Evolutionary conservation across 2,797 vertebrate species (phyloP), one percentile per base, ranked within the genome.

Genomic region (Mareca penelope): DNA sequence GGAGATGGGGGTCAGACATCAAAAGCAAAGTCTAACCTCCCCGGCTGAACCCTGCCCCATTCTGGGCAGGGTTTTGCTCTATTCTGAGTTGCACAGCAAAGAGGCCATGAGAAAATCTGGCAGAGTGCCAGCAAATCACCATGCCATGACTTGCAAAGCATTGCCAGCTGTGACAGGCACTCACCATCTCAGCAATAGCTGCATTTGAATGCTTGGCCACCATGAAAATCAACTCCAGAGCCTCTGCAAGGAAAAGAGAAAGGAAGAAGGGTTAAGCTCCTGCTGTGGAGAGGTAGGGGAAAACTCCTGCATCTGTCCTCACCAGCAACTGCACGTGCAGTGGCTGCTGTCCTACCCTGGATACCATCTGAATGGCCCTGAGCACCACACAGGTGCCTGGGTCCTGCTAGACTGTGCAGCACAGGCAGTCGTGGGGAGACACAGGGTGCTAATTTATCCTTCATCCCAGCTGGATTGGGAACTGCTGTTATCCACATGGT

Each of bases 201-300:
- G 97, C 98, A 17, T 99, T 99, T 17, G 98, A 99, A 96, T 99
- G 98, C 29, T 97, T 98, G 37, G 98, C 98, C 6, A 98, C 99
- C 70, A 97, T 98, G 95, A 98, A 98, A 95, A 99, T 98, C 67
- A 98, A 97, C 94, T 98, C 96, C 77, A 99, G 96, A 19, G 98
- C 98, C 89, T 98, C 98, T 99, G 97, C 61, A 59, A 73, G 6
- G 13, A 83, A 76, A 68, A 69, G n/a, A 84, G 67, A 69, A 65
- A 69, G 33, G 55, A 29, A 84, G 67, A 69, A 65, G 67, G 33
- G 55, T 68, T n/a, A 48, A 68, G 55, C 21, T 10, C 44, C 37
- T 56, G 56, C 85, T 56, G 23, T 7, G 52, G 55, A 64, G 56
- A 33, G 44, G 29, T 6, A 37, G 80, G n/a, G 81, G 80, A 63